Base-by-base conservation (phyloP, 2,888 invertebrate species). In the Ephialtes manifestator region DNA sequence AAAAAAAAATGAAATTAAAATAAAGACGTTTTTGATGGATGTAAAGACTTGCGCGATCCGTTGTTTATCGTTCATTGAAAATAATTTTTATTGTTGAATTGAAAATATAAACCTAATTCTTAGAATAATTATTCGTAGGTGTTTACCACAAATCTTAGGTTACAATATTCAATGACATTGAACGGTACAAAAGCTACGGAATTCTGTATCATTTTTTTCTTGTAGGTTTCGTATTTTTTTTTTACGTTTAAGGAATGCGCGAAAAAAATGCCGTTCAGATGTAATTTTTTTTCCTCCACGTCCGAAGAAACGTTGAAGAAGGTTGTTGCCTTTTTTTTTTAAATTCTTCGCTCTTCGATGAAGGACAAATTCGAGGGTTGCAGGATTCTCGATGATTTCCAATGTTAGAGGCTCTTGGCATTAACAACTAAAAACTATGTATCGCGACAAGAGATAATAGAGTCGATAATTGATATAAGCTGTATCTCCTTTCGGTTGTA, bases 31-130 rank as follows among this genome's bases (percentile, higher is more conserved):
- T 63, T 35, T n/a, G 31, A 60, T 35, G 24, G 20, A 67, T 67
- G 11, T 18, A 43, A 51, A 51, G 51, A 51, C 8, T 70, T 70
- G 51, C 81, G 77, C 78, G 67, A 63, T 77, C 84, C 74, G 18
- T n/a, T 76, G 51, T 65, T 70, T 8, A 39, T 86, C 84, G 76
- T 91, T 92, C 88, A 88, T 91, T 91, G 92, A 92, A 93, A 93
- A 93, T 93, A 93, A 93, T 90, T 92, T 93, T 85, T 85, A 85
- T 92, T 93, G 91, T 93, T 91, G 91, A 90, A 92, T 90, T 91
- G 91, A 92, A 93, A 91, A 90, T 92, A 92, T 92, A 92, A 93
- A 91, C 91, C 90, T 91, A 93, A 90, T 91, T 88, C 90, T 92
- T 92, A 92, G 89, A 90, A 90, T 91, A 92, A 92, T 90, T 89